Evolutionary conservation across 35 echinoderm and acorn worm species (phyloP).

Genomic region (Acanthaster planci): DNA sequence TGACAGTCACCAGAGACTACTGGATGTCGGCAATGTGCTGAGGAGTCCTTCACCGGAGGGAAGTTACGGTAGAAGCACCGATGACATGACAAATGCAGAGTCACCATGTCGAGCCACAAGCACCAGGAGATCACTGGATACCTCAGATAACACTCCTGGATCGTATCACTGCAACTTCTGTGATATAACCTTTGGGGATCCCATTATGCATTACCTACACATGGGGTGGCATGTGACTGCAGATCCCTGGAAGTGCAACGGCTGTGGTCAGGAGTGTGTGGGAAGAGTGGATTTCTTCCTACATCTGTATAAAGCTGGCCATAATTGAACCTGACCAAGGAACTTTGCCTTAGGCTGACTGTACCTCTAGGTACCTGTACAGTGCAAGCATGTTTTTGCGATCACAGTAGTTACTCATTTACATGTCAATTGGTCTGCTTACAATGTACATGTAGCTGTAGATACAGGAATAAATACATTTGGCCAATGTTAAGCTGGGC

Average conservation of each 20-base stretch:
- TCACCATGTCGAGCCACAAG: slow-evolving; percentile 12
- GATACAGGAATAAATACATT: too few relatives aligned
- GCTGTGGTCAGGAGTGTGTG: not conserved
- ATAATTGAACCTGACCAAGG: not conserved
- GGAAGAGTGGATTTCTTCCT: slow-evolving; percentile 19
- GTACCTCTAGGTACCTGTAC: too few relatives aligned
- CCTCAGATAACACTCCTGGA: not conserved
- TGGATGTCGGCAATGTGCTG: not conserved
- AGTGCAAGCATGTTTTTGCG: too few relatives aligned
- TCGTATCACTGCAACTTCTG: slow-evolving; percentile 9
- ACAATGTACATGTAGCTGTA: too few relatives aligned
- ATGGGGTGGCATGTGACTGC: slow-evolving; percentile 17
- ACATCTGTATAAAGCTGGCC: not conserved
- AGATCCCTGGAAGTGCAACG: slow-evolving; percentile 20
- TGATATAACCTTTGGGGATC: slow-evolving; percentile 18
- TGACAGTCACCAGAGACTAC: not conserved
- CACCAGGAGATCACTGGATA: slow-evolving; percentile 4
- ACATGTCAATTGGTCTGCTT: too few relatives aligned
- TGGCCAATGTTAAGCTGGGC: too few relatives aligned
- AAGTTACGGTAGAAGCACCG: slow-evolving; percentile 1
- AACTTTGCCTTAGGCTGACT: too few relatives aligned
- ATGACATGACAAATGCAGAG: not conserved
- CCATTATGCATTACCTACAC: slow-evolving; percentile 1
- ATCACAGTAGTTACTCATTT: too few relatives aligned
- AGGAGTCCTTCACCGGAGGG: not conserved